Base-by-base conservation (phyloP, 2,797 vertebrate species). In the Muscicapa striata region DNA sequence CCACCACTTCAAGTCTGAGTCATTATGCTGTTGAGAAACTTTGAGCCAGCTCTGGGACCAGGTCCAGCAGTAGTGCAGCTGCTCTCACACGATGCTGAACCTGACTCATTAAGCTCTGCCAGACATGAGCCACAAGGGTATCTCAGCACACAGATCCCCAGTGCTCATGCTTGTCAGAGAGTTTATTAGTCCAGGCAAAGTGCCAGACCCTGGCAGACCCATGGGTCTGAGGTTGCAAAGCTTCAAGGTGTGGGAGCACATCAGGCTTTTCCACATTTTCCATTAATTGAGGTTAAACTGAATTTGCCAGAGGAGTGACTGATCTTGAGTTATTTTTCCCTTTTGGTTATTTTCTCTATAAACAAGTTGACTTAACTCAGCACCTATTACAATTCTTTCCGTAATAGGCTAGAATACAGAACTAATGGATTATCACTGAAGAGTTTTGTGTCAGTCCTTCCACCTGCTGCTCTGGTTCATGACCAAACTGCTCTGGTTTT, bases 121-220 rank as follows among this genome's bases (percentile, higher is more conserved):
- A 96, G 94, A 91, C 90, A 57, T 52, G 85, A 95, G 67, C 96
- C 91, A 86, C 93, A 57, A 75, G 93, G 90, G 95, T 93, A 91
- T 84, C 95, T 96, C 83, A 1, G 88, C 88, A 91, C 76, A 86
- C 74, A 76, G 83, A 63, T 82, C 80, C 67, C 90, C 91, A 90
- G 4, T 49, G 90, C 83, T 88, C 69, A 32, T 0, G 4, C 73
- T 90, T 88, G 85, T 91, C 95, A 94, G 66, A 72, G 85, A 91
- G 87, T 93, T 95, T 96, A 90, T 96, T 96, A 96, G 87, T 55
- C 77, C 66, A 73, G 95, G 95, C 95, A 82, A 81, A 84, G 36
- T 84, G 90, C 96, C 95, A 96, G 77, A 79, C 80, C 70, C 81
- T 93, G 94, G 95, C 91, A 95, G 91, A 91, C 66, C 94, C 48